phyloP scores from a whole-genome alignment of 2,888 invertebrate species.

The Rambutsinella grinnellia region DNA sequence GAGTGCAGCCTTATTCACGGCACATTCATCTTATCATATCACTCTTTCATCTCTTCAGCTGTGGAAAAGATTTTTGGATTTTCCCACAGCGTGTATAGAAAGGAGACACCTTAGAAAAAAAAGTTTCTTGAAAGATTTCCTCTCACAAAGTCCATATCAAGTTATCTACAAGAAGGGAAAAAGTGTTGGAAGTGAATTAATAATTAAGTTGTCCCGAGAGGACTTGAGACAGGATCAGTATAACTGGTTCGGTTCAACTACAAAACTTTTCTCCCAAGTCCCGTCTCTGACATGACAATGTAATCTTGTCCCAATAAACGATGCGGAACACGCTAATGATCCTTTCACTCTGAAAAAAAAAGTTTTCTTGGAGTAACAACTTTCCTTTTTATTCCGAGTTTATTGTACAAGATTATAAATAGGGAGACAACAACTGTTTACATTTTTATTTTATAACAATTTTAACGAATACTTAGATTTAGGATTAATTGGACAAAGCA shows the following conservation, averaged over 20 bases:
- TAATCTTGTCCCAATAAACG: not conserved
- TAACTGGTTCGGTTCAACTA: not conserved
- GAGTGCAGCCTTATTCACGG: not conserved
- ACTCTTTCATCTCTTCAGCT: not conserved
- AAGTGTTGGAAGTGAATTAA: slow-evolving; percentile 20
- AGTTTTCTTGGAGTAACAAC: too few relatives aligned
- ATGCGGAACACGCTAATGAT: not conserved
- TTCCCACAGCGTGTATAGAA: too few relatives aligned
- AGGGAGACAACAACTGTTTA: slow-evolving; percentile 4
- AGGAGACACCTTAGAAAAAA: not conserved
- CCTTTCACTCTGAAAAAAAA: not conserved
- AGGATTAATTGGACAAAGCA: slow-evolving; percentile 18
- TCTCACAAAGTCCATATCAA: too few relatives aligned
- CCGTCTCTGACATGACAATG: not conserved
- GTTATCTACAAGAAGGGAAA: not conserved
- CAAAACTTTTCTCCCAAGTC: not conserved
- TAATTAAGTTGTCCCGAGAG: slow-evolving; percentile 38
- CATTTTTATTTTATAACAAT: not conserved
- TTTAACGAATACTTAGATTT: not conserved
- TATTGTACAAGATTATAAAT: not conserved
- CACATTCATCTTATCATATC: not conserved
- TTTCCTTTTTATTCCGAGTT: too few relatives aligned
- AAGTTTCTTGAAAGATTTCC: not conserved
- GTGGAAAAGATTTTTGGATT: not conserved
- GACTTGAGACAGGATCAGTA: too few relatives aligned